phyloP scores from a whole-genome alignment of 1,140 invertebrate genomes.

The Drosophila micromelanica region DNA sequence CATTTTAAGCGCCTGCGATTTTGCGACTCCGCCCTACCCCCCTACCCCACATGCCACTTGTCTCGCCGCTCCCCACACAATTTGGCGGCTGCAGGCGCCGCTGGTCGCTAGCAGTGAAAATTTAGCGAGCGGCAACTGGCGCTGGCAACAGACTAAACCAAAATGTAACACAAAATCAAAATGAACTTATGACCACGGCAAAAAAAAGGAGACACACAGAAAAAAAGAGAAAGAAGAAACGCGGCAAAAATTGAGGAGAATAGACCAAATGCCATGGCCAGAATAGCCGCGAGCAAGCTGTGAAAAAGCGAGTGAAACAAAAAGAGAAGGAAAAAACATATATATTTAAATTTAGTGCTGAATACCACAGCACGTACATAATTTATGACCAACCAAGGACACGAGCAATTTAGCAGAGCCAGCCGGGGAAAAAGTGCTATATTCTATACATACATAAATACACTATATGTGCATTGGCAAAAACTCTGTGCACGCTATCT shows the following conservation, averaged over 20 bases:
- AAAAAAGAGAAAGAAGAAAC: slow-evolving; percentile 22
- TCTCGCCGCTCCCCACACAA: slow-evolving; percentile 20
- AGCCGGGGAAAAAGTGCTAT: slow-evolving; percentile 56
- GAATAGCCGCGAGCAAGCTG: slow-evolving; percentile 22
- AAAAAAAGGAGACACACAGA: slow-evolving; percentile 34
- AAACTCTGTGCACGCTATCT: slow-evolving; percentile 33
- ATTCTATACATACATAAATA: slow-evolving; percentile 5
- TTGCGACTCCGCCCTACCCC: slow-evolving; percentile 26
- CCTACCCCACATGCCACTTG: background rate
- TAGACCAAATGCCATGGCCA: slow-evolving; percentile 36
- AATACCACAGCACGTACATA: slow-evolving; percentile 83
- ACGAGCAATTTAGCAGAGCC: slow-evolving; percentile 81
- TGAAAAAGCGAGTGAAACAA: slow-evolving; percentile 18
- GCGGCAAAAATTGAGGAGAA: slow-evolving; percentile 13
- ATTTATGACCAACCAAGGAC: slow-evolving; percentile 82
- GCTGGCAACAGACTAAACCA: slow-evolving; percentile 66
- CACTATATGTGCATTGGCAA: slow-evolving; percentile 20
- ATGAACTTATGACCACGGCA: slow-evolving; percentile 77
- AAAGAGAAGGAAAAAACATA: slow-evolving; percentile 33
- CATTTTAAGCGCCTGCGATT: slow-evolving; percentile 78
- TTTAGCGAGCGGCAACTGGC: slow-evolving; percentile 56
- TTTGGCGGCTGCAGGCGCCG: slow-evolving; percentile 51
- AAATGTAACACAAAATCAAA: slow-evolving; percentile 82
- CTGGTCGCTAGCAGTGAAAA: slow-evolving; percentile 26
- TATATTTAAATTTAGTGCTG: slow-evolving; percentile 83